Conservation (phyloP, 1,140 invertebrate species). For the Cepaea nemoralis region DNA sequence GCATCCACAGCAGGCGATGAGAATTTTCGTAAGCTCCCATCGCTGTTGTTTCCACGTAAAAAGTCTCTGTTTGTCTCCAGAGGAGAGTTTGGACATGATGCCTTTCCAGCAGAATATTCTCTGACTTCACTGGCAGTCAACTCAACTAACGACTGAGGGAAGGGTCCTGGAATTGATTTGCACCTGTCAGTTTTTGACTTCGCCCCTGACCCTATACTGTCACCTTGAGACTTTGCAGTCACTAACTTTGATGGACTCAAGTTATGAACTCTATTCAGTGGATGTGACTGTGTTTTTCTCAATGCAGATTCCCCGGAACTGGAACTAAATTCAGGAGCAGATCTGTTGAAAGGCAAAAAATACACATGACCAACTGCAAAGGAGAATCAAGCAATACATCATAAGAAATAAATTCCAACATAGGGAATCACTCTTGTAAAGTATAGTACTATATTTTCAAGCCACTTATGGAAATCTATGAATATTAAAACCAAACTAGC, state of each 20-base stretch:
- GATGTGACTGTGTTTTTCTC: constrained; percentile 71
- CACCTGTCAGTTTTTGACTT: constrained; percentile 59
- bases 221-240: not conserved
- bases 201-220: constrained; percentile 3
- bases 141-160: constrained; percentile 29
- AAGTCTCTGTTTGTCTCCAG: constrained; percentile 49
- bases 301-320: constrained; percentile 59
- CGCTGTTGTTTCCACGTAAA: constrained; percentile 7
- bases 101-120: constrained; percentile 41
- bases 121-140: constrained; percentile 17
- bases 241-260: constrained; percentile 30
- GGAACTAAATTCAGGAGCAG: constrained; percentile 72
- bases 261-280: constrained; percentile 44
- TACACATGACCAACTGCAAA: no score
- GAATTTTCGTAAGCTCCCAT: constrained; percentile 16
- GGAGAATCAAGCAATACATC: no score
- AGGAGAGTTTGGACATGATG: constrained; percentile 61
- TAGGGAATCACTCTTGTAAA: no score
- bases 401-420: no score
- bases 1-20: constrained; percentile 19
- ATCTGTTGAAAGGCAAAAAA: constrained; percentile 57
- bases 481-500: no score
- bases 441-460: no score
- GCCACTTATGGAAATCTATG: no score
- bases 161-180: constrained; percentile 61